Evolutionary conservation across 2,113 vertebrate genomes (phyloP), one percentile per base, ranked within the genome.

Genomic region (Erpornis zantholeuca): DNA sequence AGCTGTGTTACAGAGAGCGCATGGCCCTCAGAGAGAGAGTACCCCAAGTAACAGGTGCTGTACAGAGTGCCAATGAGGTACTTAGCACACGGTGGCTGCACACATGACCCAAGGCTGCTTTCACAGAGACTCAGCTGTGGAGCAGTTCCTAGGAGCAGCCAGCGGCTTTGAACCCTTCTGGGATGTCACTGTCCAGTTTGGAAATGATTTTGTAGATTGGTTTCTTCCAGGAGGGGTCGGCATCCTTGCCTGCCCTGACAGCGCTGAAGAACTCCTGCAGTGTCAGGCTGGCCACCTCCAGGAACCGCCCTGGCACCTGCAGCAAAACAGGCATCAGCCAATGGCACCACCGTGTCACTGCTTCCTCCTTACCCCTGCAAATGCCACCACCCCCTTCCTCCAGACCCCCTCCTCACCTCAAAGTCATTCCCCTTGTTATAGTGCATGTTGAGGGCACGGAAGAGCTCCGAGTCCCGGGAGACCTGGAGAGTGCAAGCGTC

Each of bases 161-260:
- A 17, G 98, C 95, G 5, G 98, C 98, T 98, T 99, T 99, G 97
- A 99, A 99, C 65, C 98, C 98, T 45, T 99, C 99, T 0, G 99
- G 99, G 71, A 99, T 98, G 66, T 99, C 98, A 22, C 98, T 99
- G 98, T 99, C 99, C 96, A 99, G 98, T 98, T 99, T 99, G 36
- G 99, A 99, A 98, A 99, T 99, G 42, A 99, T 99, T 98, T 99
- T 99, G 97, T 99, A 99, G 96, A 99, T 99, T 89, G 99, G 98
- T 97, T 99, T 99, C 95, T 99, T 99, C 99, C 99, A 99, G 28
- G 99, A 99, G 33, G 99, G 98, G 94, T 99, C 99, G 0, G 98
- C 97, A 15, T 99, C 99, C 98, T 98, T 99, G 94, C 98, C 97
- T 1, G 98, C 77, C 53, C 98, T 98, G 66, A 99, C 97, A 8